Evolutionary conservation across 2,888 invertebrate genomes (phyloP), one percentile per base, ranked within the genome.

Genomic region (Chrysolina americana): DNA sequence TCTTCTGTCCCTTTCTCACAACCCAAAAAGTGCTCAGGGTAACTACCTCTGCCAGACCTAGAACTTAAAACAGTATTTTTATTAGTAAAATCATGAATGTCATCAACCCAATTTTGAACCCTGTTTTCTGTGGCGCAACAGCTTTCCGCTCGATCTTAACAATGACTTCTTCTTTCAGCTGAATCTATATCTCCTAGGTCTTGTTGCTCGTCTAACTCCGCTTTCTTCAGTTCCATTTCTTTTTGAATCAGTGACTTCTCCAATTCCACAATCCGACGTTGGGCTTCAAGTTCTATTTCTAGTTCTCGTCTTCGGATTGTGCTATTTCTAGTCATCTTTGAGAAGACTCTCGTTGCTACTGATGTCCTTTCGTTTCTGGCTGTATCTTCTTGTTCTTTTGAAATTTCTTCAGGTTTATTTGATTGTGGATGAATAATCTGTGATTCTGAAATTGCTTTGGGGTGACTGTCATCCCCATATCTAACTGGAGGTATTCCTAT

Each of bases 241-340:
- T 44, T 44, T 8, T 44, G 44, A 44, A 44, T 44, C 15, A 28
- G 28, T 44, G 44, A 44, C 44, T 44, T 44, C 10, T 44, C 44
- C 44, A 15, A 44, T 44, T 15, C 44, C 44, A 44, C 44, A 8
- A 44, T 44, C 44, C 13, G 44, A 8, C 44, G 44, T 44, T 44
- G 44, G 44, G 44, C 44, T 44, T 44, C 44, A 44, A 44, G 44
- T 44, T 44, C 44, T 44, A 44, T 44, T 44, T 44, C 44, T 44
- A 44, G 44, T 44, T 44, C 44, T 44, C 44, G 44, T 44, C 44
- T 44, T 44, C 44, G 15, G 44, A 44, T 44, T 44, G 44, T 44
- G 4, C 1, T 44, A 44, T 44, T 44, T 44, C 44, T 15, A 1
- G 44, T 44, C 10, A 44, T 44, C 44, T 44, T 44, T 44, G 44